Percentiles rank a stretch among this genome's conserved stretches.
These are phyloP conservation scores for Lasioglossum albipes DNA, from an alignment of 1,140 invertebrate species.

Conservation along the genomic window DNA sequence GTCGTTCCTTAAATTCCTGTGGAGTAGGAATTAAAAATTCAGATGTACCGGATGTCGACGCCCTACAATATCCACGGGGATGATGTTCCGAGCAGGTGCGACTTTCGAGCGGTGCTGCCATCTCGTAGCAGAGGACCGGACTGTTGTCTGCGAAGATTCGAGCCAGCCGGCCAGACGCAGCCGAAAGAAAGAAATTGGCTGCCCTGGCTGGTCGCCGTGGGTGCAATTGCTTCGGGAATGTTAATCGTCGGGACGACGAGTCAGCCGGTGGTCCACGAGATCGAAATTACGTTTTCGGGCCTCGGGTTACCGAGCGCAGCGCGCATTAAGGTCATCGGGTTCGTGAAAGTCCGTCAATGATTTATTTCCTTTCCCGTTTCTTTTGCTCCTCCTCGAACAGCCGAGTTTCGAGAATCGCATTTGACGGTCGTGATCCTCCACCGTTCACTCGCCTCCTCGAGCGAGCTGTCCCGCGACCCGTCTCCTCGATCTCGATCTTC, in stretches of 20 bases:
- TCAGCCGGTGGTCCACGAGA: conserved; percentile 66
- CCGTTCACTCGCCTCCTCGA: neutral
- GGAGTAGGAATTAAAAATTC: neutral
- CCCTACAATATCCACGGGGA: conserved; percentile 40
- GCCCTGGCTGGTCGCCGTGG: conserved; percentile 60
- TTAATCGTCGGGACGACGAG: conserved; percentile 68
- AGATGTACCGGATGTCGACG: neutral
- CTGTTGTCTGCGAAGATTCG: conserved; percentile 14
- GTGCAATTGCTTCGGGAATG: conserved; percentile 75
- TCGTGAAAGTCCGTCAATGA: conserved; percentile 38
- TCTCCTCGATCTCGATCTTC: no score
- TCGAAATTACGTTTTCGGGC: conserved; percentile 67
- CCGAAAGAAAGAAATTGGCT: conserved; percentile 69
- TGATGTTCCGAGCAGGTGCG: conserved; percentile 1
- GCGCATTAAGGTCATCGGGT: conserved; percentile 55
- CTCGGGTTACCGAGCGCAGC: conserved; percentile 25
- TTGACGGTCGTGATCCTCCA: neutral
- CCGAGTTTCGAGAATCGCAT: neutral
- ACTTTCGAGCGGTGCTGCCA: conserved; percentile 67
- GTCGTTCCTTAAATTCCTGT: neutral
- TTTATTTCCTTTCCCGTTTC: conserved; percentile 36
- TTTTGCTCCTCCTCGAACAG: neutral
- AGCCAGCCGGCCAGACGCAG: neutral
- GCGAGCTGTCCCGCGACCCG: no score
- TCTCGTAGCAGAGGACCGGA: conserved; percentile 31